Percentiles rank a stretch among this genome's conserved stretches.
Evolutionary conservation across 2,888 invertebrate genomes (phyloP).

Genomic region (Thymelicus sylvestris): DNA sequence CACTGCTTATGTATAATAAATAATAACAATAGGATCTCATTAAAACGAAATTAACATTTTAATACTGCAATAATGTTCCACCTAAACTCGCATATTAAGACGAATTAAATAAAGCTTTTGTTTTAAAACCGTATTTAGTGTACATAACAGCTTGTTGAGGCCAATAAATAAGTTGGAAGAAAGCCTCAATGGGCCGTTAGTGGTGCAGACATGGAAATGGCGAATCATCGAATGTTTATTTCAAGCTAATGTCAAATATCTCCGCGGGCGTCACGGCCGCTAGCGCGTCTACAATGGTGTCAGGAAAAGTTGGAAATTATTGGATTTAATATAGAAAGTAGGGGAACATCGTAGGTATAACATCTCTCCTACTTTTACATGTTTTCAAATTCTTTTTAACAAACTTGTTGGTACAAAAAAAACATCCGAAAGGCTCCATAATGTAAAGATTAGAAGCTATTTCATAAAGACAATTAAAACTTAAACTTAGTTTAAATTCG

Average conservation of each 20-base stretch:
- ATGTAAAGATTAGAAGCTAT: no score
- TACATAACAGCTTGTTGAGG: conserved; percentile 34
- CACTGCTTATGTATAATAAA: no score
- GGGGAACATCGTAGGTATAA: no score
- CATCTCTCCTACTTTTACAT: no score
- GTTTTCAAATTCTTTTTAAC: no score
- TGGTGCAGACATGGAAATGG: conserved; percentile 59
- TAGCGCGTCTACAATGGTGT: conserved; percentile 54
- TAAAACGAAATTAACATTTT: conserved; percentile 22
- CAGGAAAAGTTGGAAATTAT: conserved; percentile 34
- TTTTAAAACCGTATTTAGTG: conserved; percentile 36
- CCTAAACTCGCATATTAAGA: conserved; percentile 4
- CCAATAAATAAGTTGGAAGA: conserved; percentile 56
- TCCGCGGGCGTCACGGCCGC: conserved; percentile 62
- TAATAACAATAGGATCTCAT: no score
- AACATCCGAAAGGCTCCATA: no score
- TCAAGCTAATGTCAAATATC: conserved; percentile 73
- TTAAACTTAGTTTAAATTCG: no score
- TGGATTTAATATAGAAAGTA: background rate
- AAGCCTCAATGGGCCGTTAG: conserved; percentile 55
- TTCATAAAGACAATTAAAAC: no score
- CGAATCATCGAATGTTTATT: conserved; percentile 76
- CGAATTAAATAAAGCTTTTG: conserved; percentile 21
- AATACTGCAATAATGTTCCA: conserved; percentile 10
- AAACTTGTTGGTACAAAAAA: no score